Conservation (phyloP, 2,113 vertebrate species). For the Onychostruthus taczanowskii region DNA sequence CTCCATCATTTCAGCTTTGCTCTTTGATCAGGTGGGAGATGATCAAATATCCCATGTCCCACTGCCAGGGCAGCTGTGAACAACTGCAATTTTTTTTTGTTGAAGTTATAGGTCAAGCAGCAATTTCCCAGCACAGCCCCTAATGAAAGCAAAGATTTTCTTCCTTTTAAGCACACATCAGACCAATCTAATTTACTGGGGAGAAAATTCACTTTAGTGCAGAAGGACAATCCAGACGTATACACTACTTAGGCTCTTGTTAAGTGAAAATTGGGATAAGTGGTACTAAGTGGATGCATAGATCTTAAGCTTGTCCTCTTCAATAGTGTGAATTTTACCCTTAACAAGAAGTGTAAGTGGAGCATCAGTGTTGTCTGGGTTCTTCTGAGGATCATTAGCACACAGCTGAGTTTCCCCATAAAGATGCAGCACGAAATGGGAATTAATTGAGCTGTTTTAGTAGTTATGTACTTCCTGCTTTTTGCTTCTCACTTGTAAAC, state of each 20-base stretch:
- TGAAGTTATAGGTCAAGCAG: constrained; percentile 47
- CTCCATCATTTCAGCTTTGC: background rate
- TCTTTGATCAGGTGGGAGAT: constrained; percentile 4
- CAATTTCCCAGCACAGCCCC: constrained; percentile 33
- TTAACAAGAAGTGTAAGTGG: constrained; percentile 35
- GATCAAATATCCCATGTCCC: background rate
- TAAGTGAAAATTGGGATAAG: constrained; percentile 66
- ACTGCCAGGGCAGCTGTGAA: background rate
- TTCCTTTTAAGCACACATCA: constrained; percentile 54
- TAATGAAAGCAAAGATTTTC: constrained; percentile 53
- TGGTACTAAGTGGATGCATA: constrained; percentile 61
- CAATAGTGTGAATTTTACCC: constrained; percentile 46
- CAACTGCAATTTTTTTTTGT: constrained; percentile 5
- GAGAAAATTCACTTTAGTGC: constrained; percentile 62
- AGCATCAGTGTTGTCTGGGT: constrained; percentile 14
- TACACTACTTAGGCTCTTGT: constrained; percentile 54
- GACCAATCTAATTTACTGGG: constrained; percentile 58
- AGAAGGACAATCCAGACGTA: constrained; percentile 45
- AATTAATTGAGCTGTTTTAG: constrained; percentile 40
- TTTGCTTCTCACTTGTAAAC: constrained; percentile 2
- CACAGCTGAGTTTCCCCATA: constrained; percentile 25
- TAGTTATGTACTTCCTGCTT: constrained; percentile 7
- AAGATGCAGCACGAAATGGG: constrained; percentile 18
- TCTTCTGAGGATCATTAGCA: constrained; percentile 38
- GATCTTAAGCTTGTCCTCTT: constrained; percentile 63